Conservation (phyloP, 2,888 invertebrate species). For the Dorcus hopei region DNA sequence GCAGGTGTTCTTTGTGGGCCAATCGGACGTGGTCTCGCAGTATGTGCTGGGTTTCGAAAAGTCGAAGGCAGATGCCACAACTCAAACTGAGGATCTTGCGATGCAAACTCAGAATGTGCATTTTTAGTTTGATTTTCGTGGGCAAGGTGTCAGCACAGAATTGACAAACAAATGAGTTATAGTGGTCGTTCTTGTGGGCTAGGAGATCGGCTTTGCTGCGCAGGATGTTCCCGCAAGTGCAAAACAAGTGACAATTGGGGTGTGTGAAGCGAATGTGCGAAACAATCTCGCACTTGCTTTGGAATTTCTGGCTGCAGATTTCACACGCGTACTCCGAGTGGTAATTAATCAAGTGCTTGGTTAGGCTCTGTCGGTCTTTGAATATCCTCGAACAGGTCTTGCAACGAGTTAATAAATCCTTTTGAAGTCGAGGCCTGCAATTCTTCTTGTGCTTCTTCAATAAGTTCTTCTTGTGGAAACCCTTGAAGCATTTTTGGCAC, state of each 20-base stretch:
- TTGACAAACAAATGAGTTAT: constrained; percentile 55
- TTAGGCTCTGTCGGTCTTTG: constrained; percentile 54
- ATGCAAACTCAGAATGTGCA: constrained; percentile 57
- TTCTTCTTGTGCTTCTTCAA: constrained; percentile 59
- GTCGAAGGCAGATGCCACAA: constrained; percentile 57
- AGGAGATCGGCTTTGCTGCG: constrained; percentile 53
- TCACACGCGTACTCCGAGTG: constrained; percentile 56
- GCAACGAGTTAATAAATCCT: constrained; percentile 55
- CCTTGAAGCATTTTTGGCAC: constrained; percentile 56
- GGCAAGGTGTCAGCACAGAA: constrained; percentile 58
- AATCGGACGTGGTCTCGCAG: constrained; percentile 56
- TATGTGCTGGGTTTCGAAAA: constrained; percentile 55
- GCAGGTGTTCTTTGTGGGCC: constrained; percentile 50
- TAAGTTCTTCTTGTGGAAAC: constrained; percentile 55
- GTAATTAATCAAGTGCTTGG: constrained; percentile 56
- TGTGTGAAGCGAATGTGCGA: constrained; percentile 57
- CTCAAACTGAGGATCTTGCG: constrained; percentile 56
- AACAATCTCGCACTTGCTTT: constrained; percentile 57
- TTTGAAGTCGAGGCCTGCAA: constrained; percentile 51
- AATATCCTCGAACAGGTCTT: constrained; percentile 57
- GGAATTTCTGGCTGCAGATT: constrained; percentile 53
- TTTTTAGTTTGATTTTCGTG: constrained; percentile 57
- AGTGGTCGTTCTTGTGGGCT: constrained; percentile 54
- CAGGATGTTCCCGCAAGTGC: constrained; percentile 55
- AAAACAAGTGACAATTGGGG: constrained; percentile 54